Base-by-base conservation (phyloP, 2,113 vertebrate genomes). In the Oreochromis spilurus region DNA sequence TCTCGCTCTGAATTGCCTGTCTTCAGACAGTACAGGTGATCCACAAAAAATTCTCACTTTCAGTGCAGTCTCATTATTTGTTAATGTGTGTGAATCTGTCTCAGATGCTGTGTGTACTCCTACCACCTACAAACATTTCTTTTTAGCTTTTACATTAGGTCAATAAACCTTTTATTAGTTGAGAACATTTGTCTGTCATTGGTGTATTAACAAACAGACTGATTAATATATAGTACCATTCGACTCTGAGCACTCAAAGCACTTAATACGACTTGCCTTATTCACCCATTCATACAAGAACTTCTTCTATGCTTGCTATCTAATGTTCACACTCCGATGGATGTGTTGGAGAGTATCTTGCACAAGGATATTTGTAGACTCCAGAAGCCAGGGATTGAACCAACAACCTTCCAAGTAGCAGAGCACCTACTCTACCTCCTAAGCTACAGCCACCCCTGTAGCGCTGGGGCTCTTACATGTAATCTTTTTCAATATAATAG, bases 11-110 rank as follows among this genome's bases (percentile, higher is more conserved):
- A 93, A 26, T 91, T 96, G 55, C 84, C 95, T 0, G 96, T 95
- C 29, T 96, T 97, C 91, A 96, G 97, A 12, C 95, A 95, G 36
- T 97, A 97, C 26, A 98, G 98, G 98, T 99, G 89, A 96, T 43
- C 26, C 45, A 77, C 43, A 50, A 24, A 29, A 29, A 21, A 70
- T 40, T 70, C 36, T 70, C 65, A 16, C 40, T 72, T 45, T 43
- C 40, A 43, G 3, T 43, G 12, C 65, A 70, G 11, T 7, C 19
- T 24, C 36, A 40, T 24, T 16, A n/a, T 77, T 31, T 52, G 10
- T n/a, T 50, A 19, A 52, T 13, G 9, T 52, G 26, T 77, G 17
- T 52, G 16, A 34, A 52, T 19, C 5, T n/a, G 43, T 72, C 40
- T 45, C 21, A 16, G 13, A 26, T 24, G 14, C n/a, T 45, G 13